Conservation (phyloP, 2,888 invertebrate species). For the Acrobasis suavella region DNA sequence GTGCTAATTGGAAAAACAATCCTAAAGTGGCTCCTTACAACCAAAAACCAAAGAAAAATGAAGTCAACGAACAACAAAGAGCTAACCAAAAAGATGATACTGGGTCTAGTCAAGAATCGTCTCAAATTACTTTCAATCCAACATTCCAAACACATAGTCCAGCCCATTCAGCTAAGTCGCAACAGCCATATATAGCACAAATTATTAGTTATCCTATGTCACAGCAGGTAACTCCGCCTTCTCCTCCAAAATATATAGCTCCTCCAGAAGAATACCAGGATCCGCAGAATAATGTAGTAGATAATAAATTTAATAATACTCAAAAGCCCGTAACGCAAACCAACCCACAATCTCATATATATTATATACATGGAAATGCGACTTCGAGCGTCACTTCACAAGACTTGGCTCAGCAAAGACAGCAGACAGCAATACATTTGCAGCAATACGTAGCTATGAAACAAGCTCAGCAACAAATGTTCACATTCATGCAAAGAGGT, state of each 20-base stretch:
- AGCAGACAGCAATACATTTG: slow-evolving; percentile 74
- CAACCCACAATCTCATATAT: slow-evolving; percentile 65
- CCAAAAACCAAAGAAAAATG: slow-evolving; percentile 67
- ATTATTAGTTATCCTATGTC: slow-evolving; percentile 75
- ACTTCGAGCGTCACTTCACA: slow-evolving; percentile 49
- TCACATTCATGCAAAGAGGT: slow-evolving; percentile 68
- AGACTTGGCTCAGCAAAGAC: slow-evolving; percentile 71
- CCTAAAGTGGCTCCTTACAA: slow-evolving; percentile 72
- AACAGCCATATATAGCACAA: slow-evolving; percentile 77
- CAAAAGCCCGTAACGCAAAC: slow-evolving; percentile 45
- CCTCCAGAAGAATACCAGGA: slow-evolving; percentile 78
- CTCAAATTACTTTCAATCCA: slow-evolving; percentile 76
- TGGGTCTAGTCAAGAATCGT: slow-evolving; percentile 60
- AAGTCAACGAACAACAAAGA: slow-evolving; percentile 60
- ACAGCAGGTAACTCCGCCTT: slow-evolving; percentile 73
- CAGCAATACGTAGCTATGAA: slow-evolving; percentile 81
- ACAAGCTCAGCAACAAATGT: slow-evolving; percentile 79
- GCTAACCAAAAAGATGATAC: slow-evolving; percentile 56
- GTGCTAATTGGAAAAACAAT: slow-evolving; percentile 70
- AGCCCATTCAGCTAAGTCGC: slow-evolving; percentile 66
- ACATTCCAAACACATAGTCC: slow-evolving; percentile 81
- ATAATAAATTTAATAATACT: slow-evolving; percentile 52
- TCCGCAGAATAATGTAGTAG: slow-evolving; percentile 62
- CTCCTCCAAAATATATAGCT: slow-evolving; percentile 72
- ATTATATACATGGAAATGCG: slow-evolving; percentile 72